phyloP scores from a whole-genome alignment of 2,113 vertebrate genomes.

The Apodemus sylvaticus region DNA sequence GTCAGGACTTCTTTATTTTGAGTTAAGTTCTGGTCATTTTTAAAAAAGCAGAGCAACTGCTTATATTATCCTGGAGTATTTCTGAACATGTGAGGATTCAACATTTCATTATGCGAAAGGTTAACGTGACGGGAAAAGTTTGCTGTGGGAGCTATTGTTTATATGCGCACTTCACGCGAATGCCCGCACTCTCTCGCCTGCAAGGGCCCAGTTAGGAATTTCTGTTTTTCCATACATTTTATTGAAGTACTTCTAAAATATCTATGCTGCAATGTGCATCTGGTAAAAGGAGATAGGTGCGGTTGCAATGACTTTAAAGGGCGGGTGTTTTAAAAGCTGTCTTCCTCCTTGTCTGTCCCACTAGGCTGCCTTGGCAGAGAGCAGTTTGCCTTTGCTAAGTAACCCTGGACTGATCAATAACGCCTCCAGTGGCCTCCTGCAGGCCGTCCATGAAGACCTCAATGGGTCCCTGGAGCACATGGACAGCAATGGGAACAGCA shows the following conservation, averaged over 20 bases:
- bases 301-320: neutral
- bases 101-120: conserved; percentile 71
- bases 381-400: conserved; percentile 97
- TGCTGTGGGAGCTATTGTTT: conserved; percentile 66
- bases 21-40: conserved; percentile 94
- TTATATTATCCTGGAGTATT: conserved; percentile 80
- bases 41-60: conserved; percentile 85
- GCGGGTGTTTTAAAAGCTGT: neutral
- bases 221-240: neutral
- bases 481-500: conserved; percentile 98
- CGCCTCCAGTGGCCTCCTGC: conserved; percentile 94
- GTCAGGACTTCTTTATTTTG: conserved; percentile 95
- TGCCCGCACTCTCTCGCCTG: conserved; percentile 58
- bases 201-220: conserved; percentile 57
- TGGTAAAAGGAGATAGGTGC: neutral
- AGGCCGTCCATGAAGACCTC: conserved; percentile 94
- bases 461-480: conserved; percentile 97
- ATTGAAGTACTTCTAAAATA: conserved; percentile 21
- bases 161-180: conserved; percentile 60
- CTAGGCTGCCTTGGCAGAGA: conserved; percentile 98
- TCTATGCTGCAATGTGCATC: neutral
- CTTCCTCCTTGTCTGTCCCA: conserved; percentile 72
- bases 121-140: conserved; percentile 75
- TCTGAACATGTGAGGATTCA: conserved; percentile 72
- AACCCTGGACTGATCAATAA: conserved; percentile 96